Evolutionary conservation across 2,113 vertebrate species (phyloP).

Genomic region (Anarrhichthys ocellatus): DNA sequence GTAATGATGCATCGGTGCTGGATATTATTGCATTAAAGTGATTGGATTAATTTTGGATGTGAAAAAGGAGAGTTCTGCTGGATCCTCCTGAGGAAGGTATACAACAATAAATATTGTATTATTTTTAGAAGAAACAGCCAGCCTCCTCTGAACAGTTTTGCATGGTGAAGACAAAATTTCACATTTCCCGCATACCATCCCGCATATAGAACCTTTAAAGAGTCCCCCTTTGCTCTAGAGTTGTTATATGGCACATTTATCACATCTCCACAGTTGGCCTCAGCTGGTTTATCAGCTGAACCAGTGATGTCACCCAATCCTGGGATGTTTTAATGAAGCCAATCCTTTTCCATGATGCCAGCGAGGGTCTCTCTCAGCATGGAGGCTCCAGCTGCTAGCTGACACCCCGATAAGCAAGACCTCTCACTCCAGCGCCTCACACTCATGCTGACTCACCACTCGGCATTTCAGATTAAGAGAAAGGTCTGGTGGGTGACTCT

Average conservation of each 20-base stretch:
- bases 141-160: not conserved
- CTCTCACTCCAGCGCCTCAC: conserved; percentile 53
- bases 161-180: conserved; percentile 31
- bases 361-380: conserved; percentile 66
- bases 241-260: conserved; percentile 58
- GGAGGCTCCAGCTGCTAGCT: conserved; percentile 66
- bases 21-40: conserved; percentile 78
- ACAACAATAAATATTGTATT: conserved; percentile 10
- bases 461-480: conserved; percentile 73
- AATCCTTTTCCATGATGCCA: conserved; percentile 48
- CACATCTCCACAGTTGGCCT: conserved; percentile 60
- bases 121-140: not conserved
- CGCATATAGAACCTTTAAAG: conserved; percentile 18
- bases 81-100: not conserved
- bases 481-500: conserved; percentile 65
- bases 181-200: not conserved
- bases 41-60: conserved; percentile 68
- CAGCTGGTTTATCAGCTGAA: conserved; percentile 60
- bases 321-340: conserved; percentile 65
- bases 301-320: conserved; percentile 64
- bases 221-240: conserved; percentile 32
- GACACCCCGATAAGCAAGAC: conserved; percentile 70
- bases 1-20: conserved; percentile 75
- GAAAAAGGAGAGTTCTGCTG: conserved; percentile 29
- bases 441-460: conserved; percentile 71